Evolutionary conservation across 2,888 invertebrate species (phyloP).

Genomic region (Phyllotreta striolata): DNA sequence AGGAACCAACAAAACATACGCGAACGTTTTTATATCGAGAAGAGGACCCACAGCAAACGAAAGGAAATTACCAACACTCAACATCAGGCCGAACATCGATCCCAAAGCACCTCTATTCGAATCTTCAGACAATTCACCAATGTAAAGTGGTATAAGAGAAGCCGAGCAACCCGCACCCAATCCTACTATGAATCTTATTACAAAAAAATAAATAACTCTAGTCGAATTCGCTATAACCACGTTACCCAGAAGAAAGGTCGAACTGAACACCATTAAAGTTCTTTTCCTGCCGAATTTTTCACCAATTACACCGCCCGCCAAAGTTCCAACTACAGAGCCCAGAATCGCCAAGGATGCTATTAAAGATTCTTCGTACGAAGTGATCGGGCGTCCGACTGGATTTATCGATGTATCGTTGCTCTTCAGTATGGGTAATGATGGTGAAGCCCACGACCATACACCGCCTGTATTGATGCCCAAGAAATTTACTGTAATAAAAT

Average conservation of each 20-base stretch:
- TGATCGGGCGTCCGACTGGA: conserved; percentile 12
- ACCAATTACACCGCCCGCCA: not conserved
- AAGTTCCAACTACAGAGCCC: conserved; percentile 6
- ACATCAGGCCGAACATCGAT: conserved; percentile 76
- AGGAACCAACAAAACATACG: conserved; percentile 28
- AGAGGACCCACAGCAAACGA: conserved; percentile 73
- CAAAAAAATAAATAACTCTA: conserved; percentile 55
- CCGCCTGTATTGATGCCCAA: conserved; percentile 6
- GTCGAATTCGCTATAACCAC: conserved; percentile 12
- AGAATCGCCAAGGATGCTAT: conserved; percentile 6
- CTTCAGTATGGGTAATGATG: not conserved
- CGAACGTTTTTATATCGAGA: conserved; percentile 20
- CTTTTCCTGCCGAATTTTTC: conserved; percentile 59
- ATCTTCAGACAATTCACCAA: conserved; percentile 83
- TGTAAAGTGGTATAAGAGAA: conserved; percentile 81
- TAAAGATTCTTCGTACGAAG: conserved; percentile 9
- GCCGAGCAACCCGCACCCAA: conserved; percentile 73
- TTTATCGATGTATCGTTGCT: conserved; percentile 7
- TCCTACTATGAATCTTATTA: conserved; percentile 68
- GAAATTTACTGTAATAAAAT: conserved; percentile 8
- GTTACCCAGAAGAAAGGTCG: conserved; percentile 66
- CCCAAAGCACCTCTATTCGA: conserved; percentile 76
- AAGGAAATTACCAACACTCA: conserved; percentile 63
- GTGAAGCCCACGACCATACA: conserved; percentile 5
- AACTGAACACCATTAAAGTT: conserved; percentile 68